Percentiles rank a stretch among this genome's conserved stretches.
Evolutionary conservation across 2,888 invertebrate genomes (phyloP).

Genomic region (Acleris literana): DNA sequence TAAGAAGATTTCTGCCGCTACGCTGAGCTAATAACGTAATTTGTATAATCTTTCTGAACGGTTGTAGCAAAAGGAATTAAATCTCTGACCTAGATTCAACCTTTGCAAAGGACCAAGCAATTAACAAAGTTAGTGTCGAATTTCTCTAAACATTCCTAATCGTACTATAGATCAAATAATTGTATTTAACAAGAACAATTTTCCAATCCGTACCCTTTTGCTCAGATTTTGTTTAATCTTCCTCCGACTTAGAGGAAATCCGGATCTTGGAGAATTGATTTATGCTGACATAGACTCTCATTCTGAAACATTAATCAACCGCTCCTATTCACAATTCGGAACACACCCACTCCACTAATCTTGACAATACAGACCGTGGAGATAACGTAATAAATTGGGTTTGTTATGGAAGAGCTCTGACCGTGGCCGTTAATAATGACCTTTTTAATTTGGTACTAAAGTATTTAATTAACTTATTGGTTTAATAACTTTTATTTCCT

Average conservation of each 20-base stretch:
- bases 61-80: neutral
- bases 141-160: neutral
- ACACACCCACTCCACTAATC: conserved; percentile 41
- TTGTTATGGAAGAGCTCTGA: conserved; percentile 11
- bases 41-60: neutral
- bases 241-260: conserved; percentile 2
- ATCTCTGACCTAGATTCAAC: neutral
- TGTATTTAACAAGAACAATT: conserved; percentile 6
- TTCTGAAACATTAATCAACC: conserved; percentile 53
- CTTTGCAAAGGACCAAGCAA: conserved; percentile 7
- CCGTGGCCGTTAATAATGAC: neutral
- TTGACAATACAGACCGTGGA: conserved; percentile 40
- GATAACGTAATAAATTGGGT: conserved; percentile 24
- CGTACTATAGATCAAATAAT: neutral
- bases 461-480: neutral
- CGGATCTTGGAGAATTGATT: conserved; percentile 55
- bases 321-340: conserved; percentile 46
- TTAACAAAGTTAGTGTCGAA: conserved; percentile 1
- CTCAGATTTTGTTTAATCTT: conserved; percentile 18
- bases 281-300: conserved; percentile 49
- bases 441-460: neutral
- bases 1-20: too few species aligned
- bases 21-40: too few species aligned
- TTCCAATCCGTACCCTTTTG: conserved; percentile 10
- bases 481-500: neutral